A percentile compares a stretch with the other conserved stretches of the same genome.
Evolutionary conservation across 2,888 invertebrate species (phyloP).

Genomic region (Cloeon dipterum): DNA sequence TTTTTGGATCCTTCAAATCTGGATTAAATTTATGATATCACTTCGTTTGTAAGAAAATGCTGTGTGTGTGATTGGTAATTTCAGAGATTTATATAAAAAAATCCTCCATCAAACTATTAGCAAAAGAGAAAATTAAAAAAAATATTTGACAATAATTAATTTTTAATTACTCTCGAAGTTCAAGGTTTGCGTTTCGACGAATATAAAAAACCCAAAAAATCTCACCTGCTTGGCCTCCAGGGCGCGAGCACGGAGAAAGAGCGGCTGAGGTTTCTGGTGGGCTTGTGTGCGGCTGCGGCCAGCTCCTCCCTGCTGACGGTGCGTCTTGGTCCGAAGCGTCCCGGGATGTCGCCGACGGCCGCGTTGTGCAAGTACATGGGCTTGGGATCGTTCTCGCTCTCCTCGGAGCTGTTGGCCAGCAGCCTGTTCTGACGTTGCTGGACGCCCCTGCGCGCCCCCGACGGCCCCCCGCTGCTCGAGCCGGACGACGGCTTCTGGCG

Average conservation of each 20-base stretch:
- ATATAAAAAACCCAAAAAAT: too few species aligned
- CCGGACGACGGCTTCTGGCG: constrained; percentile 1
- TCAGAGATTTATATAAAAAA: too few species aligned
- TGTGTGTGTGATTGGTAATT: too few species aligned
- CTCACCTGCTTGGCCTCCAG: constrained; percentile 51
- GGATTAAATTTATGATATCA: too few species aligned
- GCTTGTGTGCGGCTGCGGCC: constrained; percentile 24
- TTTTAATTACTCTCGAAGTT: too few species aligned
- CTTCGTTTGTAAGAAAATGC: too few species aligned
- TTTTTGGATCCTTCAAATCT: too few species aligned
- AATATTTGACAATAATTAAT: too few species aligned
- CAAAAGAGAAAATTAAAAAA: too few species aligned
- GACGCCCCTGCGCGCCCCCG: constrained; percentile 3
- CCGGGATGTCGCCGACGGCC: constrained; percentile 70
- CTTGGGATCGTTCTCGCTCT: constrained; percentile 26
- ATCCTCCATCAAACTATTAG: too few species aligned
- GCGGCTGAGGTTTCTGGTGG: constrained; percentile 44
- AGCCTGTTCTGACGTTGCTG: constrained; percentile 1
- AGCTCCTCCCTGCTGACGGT: constrained; percentile 53
- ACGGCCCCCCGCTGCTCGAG: not conserved
- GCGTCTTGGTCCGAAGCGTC: constrained; percentile 20
- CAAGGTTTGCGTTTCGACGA: too few species aligned
- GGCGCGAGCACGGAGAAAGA: constrained; percentile 68
- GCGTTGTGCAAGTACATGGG: constrained; percentile 71
- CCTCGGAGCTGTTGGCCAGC: constrained; percentile 15